phyloP scores from a whole-genome alignment of 2,888 invertebrate genomes.

The Pterobdella sp. region DNA sequence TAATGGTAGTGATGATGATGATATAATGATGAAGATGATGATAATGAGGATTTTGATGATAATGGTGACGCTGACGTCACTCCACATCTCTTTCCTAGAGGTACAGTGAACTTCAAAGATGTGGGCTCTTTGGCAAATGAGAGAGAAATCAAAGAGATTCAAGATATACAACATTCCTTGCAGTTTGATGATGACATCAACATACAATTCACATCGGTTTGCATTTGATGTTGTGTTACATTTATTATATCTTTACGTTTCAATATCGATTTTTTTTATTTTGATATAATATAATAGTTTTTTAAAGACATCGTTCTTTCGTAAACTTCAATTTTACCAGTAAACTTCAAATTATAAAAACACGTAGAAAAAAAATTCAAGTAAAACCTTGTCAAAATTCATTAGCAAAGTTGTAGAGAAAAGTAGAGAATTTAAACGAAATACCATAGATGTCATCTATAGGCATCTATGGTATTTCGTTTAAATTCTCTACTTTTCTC shows the following conservation, averaged over 20 bases:
- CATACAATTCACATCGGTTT: conserved; percentile 72
- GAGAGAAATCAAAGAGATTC: conserved; percentile 46
- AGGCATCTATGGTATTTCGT: too few relatives aligned
- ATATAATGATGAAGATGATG: neutral
- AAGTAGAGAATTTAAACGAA: too few relatives aligned
- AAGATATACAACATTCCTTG: conserved; percentile 55
- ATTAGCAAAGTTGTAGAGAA: too few relatives aligned
- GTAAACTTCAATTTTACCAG: too few relatives aligned
- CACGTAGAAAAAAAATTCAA: too few relatives aligned
- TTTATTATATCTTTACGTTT: neutral
- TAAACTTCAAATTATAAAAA: too few relatives aligned
- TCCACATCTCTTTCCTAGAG: conserved; percentile 42
- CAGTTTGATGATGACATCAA: conserved; percentile 65
- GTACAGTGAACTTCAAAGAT: conserved; percentile 52
- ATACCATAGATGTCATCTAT: too few relatives aligned
- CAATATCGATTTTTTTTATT: too few relatives aligned
- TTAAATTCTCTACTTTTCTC: too few relatives aligned
- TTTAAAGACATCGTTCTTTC: too few relatives aligned
- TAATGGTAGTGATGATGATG: neutral
- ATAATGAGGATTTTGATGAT: neutral
- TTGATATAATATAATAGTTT: too few relatives aligned
- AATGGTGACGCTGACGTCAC: neutral
- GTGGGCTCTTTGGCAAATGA: conserved; percentile 52
- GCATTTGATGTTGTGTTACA: neutral
- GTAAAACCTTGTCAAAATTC: too few relatives aligned